Percentiles rank a stretch among this genome's conserved stretches.
These are phyloP conservation scores for Melitaea cinxia DNA, from an alignment of 1,140 invertebrate genomes.

Conservation along the genomic window DNA sequence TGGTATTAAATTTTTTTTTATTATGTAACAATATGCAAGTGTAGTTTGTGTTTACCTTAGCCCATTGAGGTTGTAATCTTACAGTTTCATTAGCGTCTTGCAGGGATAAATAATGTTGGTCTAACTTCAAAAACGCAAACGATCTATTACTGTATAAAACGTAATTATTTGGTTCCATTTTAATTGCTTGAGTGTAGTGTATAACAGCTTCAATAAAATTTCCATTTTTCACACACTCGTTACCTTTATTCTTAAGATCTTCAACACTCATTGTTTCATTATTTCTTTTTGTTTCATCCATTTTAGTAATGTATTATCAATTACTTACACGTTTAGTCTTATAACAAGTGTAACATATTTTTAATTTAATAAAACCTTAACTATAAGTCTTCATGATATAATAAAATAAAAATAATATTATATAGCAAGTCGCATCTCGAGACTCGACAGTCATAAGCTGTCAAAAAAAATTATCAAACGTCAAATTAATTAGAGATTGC, in stretches of 20 bases:
- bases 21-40: not conserved
- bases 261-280: constrained; percentile 50
- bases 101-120: constrained; percentile 89
- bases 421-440: not conserved
- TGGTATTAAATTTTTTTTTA: not conserved
- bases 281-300: constrained; percentile 63
- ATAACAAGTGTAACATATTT: constrained; percentile 2
- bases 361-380: constrained; percentile 4
- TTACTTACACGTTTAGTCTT: constrained; percentile 2
- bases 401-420: not conserved
- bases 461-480: not conserved
- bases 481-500: not conserved
- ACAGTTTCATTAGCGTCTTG: constrained; percentile 91
- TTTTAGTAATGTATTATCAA: constrained; percentile 29
- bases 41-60: constrained; percentile 84
- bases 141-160: constrained; percentile 91
- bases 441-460: not conserved
- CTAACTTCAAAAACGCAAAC: constrained; percentile 88
- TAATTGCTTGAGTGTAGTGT: constrained; percentile 91
- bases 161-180: constrained; percentile 87
- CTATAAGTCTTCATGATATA: not conserved
- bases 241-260: constrained; percentile 87
- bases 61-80: constrained; percentile 88
- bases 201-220: constrained; percentile 90
- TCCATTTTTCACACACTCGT: constrained; percentile 87